These are phyloP conservation scores for Picathartes gymnocephalus DNA, from an alignment of 2,113 vertebrate species.

Conservation along the genomic window DNA sequence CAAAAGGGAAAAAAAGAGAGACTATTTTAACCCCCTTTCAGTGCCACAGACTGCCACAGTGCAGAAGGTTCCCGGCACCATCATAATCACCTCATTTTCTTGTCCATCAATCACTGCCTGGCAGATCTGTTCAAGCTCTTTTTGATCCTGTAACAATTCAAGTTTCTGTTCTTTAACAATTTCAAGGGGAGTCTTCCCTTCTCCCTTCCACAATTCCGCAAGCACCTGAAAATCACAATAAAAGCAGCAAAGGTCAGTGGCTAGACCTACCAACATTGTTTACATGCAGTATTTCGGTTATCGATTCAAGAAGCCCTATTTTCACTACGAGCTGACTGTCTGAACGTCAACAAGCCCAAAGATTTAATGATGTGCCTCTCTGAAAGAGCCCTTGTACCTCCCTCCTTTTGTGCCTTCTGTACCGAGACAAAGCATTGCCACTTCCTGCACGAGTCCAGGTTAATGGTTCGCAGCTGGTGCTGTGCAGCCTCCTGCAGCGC, in stretches of 20 bases:
- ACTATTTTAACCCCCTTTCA: conserved; percentile 4
- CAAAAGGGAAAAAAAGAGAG: background rate
- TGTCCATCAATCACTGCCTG: conserved; percentile 79
- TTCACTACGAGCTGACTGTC: background rate
- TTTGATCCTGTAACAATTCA: conserved; percentile 76
- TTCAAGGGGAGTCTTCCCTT: conserved; percentile 77
- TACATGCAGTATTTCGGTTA: background rate
- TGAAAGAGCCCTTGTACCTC: background rate
- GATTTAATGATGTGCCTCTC: background rate
- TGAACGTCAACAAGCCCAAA: background rate
- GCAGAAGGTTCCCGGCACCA: conserved; percentile 13
- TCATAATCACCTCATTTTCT: conserved; percentile 78
- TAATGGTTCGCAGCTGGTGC: fast-evolving
- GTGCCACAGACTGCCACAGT: background rate
- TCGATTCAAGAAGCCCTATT: background rate
- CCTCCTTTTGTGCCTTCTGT: background rate
- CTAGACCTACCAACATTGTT: background rate
- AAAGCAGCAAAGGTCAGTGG: background rate
- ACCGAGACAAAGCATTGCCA: background rate
- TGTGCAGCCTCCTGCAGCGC: fast-evolving
- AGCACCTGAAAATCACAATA: conserved; percentile 67
- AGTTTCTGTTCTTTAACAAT: conserved; percentile 85
- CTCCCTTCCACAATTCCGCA: conserved; percentile 78
- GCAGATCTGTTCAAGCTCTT: conserved; percentile 83
- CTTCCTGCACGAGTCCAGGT: background rate